Evolutionary conservation across 1,140 invertebrate genomes (phyloP), one percentile per base, ranked within the genome.

Genomic region (Leptinotarsa lineolata): DNA sequence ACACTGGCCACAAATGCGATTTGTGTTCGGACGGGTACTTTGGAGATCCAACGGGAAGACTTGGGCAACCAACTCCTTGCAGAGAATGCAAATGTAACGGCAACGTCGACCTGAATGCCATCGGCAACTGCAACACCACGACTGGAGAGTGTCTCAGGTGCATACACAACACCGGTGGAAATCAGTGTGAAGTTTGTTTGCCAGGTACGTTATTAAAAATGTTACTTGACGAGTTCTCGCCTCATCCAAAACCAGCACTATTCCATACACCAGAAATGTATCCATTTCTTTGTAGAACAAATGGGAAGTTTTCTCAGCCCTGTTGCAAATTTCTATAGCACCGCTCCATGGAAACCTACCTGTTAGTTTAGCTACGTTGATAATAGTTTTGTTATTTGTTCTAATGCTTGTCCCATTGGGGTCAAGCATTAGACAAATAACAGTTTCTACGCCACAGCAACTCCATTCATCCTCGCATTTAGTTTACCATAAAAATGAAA

Each of bases 81-180:
- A 88, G 90, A 77, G 88, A 90, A 74, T 99, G 98, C 82, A 93
- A 96, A 68, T 99, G 97, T 81, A 99, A 97, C 83, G 91, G 91
- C 39, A 99, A 99, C 81, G 95, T 99, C 46, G 98, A 99, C 84
- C 89, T 92, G 0, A 98, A 97, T 84, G 94, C 94, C 4, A 94
- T 98, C 18, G 94, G 95, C 60, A 98, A 97, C 84, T 98, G 96
- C 81, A 94, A 98, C 82, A 88, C 95, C 58, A 94, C 92, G 11
- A 96, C 94, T 30, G 97, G 97, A 60, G 93, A 97, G 83, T 99
- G 98, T 88, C 84, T 97, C 0, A 99, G 98, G 82, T 99, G 98
- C 84, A 97, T 99, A 72, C 95, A 98, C 83, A 98, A 98, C 80
- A 99, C 97, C 4, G 95, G 91, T 44, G 98, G 98, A 4, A 83